These are phyloP conservation scores for Rhorus exstirpatorius DNA, from an alignment of 2,888 invertebrate genomes.

Conservation along the genomic window DNA sequence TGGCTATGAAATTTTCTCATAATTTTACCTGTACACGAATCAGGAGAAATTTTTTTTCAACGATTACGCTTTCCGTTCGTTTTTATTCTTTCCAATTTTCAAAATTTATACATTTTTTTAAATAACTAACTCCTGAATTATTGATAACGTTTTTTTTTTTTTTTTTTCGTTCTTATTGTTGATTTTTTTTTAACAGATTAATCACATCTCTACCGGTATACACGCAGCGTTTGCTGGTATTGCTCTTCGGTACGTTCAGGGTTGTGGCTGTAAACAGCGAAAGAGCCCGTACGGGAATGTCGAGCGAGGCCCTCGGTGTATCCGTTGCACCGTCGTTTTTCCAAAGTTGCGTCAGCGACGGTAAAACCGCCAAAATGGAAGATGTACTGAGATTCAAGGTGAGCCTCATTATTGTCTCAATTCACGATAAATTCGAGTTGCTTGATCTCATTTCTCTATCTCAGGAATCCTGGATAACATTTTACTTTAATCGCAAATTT, in stretches of 20 bases:
- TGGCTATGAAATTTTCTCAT: too few relatives aligned
- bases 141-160: neutral
- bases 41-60: too few relatives aligned
- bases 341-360: constrained; percentile 98
- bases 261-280: constrained; percentile 97
- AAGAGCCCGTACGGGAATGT: constrained; percentile 96
- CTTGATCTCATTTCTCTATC: constrained; percentile 29
- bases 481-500: neutral
- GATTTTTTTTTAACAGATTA: constrained; percentile 89
- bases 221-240: constrained; percentile 96
- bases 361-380: constrained; percentile 98
- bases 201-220: constrained; percentile 95
- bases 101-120: neutral
- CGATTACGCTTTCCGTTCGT: too few relatives aligned
- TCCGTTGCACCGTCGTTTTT: constrained; percentile 98
- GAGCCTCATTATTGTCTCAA: constrained; percentile 76
- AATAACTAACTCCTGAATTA: neutral
- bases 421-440: constrained; percentile 13
- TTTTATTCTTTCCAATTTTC: neutral
- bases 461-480: neutral
- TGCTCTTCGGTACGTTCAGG: constrained; percentile 98
- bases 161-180: too few relatives aligned
- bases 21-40: too few relatives aligned
- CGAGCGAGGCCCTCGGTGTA: constrained; percentile 97
- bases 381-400: constrained; percentile 98